Conservation (phyloP, 2,888 invertebrate species). For the Alloplasta piceator region DNA sequence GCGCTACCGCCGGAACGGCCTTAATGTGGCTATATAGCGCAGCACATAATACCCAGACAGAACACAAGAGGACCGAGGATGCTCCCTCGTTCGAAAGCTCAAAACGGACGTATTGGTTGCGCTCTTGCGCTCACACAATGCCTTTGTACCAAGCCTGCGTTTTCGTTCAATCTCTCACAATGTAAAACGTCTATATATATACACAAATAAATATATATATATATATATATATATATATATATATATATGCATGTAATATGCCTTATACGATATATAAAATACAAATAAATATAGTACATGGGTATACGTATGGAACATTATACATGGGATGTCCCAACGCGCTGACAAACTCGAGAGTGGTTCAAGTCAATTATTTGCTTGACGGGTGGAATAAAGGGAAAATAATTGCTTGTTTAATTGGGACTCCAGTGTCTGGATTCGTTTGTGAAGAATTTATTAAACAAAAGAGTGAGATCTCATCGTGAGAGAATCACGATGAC, state of each 20-base stretch:
- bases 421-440: conserved; percentile 8
- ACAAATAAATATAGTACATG: neutral
- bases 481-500: neutral
- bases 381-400: conserved; percentile 44
- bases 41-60: conserved; percentile 10
- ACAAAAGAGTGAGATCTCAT: neutral
- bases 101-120: conserved; percentile 62
- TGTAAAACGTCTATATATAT: conserved; percentile 23
- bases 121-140: conserved; percentile 45
- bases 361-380: conserved; percentile 51
- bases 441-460: neutral
- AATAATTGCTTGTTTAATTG: conserved; percentile 49
- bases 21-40: conserved; percentile 45
- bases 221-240: too few species aligned
- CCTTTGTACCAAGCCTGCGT: conserved; percentile 26
- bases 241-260: conserved; percentile 2
- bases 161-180: conserved; percentile 50
- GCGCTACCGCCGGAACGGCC: conserved; percentile 69
- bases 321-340: neutral
- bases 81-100: conserved; percentile 62
- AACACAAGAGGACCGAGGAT: conserved; percentile 64
- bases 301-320: too few species aligned
- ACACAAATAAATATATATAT: neutral
- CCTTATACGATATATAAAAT: too few species aligned
- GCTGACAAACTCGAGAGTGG: conserved; percentile 34